Evolutionary conservation across 2,888 invertebrate genomes (phyloP), one percentile per base, ranked within the genome.

Genomic region (Eilema griseolum): DNA sequence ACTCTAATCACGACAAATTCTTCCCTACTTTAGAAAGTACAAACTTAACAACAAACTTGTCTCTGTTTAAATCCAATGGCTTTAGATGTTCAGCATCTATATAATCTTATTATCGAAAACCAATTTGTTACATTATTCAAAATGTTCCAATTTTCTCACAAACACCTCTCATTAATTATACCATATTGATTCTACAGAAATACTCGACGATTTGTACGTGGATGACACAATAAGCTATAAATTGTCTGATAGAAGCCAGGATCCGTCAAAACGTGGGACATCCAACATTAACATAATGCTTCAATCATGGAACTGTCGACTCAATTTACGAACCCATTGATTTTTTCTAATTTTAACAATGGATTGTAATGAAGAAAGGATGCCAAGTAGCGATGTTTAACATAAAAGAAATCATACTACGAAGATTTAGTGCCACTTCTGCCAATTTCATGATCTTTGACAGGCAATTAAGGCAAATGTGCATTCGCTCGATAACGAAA

Each of bases 231-330:
- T 81, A 74, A 74, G 72, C 79, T 71, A 79, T 82, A 81, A 81
- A 81, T 81, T 83, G 84, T 82, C 62, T 66, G 62, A 59, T 72
- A 76, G 64, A 82, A 77, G 57, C 66, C 74, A 74, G 72, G 70
- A 76, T 84, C 81, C 81, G 75, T 83, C 81, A 80, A 84, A 82
- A 75, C 76, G 74, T 69, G 72, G 81, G 73, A 73, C 61, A 67
- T 28, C 24, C 70, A 52, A 52, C 66, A 82, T 84, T 82, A 82
- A 59, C 84, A 82, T 82, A 82, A 82, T 78, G 73, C 72, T 69
- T 73, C 73, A 73, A 74, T 78, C 69, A 78, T 69, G 69, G 68
- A 59, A 70, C 61, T 81, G 70, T 65, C 63, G 70, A 71, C 79
- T 76, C 66, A 73, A 80, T 81, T 78, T 74, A 71, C 64, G 41